phyloP scores from a whole-genome alignment of 2,888 invertebrate species.

The Epinotia brunnichana region DNA sequence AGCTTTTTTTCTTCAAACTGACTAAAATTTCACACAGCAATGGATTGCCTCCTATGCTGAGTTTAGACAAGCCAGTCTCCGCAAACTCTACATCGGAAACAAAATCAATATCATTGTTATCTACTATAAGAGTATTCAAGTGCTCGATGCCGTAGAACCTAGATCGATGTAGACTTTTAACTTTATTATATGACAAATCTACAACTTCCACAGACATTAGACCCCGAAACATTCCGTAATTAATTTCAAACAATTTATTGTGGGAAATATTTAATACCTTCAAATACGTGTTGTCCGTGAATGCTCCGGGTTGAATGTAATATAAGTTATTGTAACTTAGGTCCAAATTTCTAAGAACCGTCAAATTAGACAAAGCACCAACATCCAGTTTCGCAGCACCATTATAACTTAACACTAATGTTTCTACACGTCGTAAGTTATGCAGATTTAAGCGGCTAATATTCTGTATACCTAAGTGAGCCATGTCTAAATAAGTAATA shows the following conservation, averaged over 20 bases:
- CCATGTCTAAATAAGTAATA: constrained; percentile 55
- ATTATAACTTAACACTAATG: constrained; percentile 59
- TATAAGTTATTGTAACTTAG: constrained; percentile 64
- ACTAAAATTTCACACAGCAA: constrained; percentile 62
- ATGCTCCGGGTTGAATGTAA: constrained; percentile 64
- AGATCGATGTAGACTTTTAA: constrained; percentile 62
- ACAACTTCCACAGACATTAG: constrained; percentile 57
- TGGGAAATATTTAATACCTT: constrained; percentile 64
- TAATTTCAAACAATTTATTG: constrained; percentile 57
- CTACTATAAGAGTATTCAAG: constrained; percentile 60
- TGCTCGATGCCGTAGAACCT: constrained; percentile 61
- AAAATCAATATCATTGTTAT: constrained; percentile 63
- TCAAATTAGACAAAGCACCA: constrained; percentile 56
- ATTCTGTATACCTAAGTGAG: constrained; percentile 55
- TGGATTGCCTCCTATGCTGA: constrained; percentile 73
- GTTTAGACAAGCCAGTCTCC: constrained; percentile 53
- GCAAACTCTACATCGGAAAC: constrained; percentile 59
- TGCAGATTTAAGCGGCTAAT: constrained; percentile 55
- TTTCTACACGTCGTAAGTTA: constrained; percentile 51
- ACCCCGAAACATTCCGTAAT: constrained; percentile 66
- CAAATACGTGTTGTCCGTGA: constrained; percentile 60
- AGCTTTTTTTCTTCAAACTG: constrained; percentile 51
- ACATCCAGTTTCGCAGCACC: constrained; percentile 54
- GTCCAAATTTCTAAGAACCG: constrained; percentile 56
- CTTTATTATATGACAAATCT: constrained; percentile 66